Evolutionary conservation across 2,888 invertebrate genomes (phyloP), one percentile per base, ranked within the genome.

Genomic region (Agrenia bidenticulata): DNA sequence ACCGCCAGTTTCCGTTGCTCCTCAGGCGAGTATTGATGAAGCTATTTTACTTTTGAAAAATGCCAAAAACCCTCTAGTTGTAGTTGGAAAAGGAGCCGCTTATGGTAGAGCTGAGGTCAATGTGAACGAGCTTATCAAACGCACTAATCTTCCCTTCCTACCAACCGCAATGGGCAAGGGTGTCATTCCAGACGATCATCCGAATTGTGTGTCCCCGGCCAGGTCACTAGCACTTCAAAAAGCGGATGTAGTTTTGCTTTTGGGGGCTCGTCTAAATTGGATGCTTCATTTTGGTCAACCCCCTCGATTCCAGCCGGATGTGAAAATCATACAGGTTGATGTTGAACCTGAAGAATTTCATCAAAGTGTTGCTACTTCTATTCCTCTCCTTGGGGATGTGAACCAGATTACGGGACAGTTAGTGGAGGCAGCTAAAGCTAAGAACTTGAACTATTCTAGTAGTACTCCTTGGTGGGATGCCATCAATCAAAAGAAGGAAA

Each of bases 221-320:
- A 85, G 95, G 62, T 94, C 95, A 0, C 80, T 85, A 66, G 97
- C 94, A 0, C 81, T 98, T 58, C 87, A 88, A 77, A 86, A 92
- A 74, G 91, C 94, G 0, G 97, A 98, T 80, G 90, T 94, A 0
- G 84, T 98, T 1, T 77, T 98, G 2, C 81, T 96, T 57, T 80
- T 95, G 42, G 97, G 97, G 0, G 97, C 96, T 0, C 83, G 97
- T 42, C 84, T 97, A 19, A 98, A 98, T 82, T 98, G 98, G 98
- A 97, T 98, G 82, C 84, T 98, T 69, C 97, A 98, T 82, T 98
- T 97, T 82, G 97, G 97, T 1, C 87, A 88, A 62, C 82, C 90
- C 19, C 97, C 96, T 1, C 83, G 97, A 45, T 97, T 88, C 80
- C 85, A 87, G 19, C 83, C 86, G 0, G 84, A 90, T 78, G 93